A percentile compares a stretch with the other conserved stretches of the same genome.
Evolutionary conservation across 2,113 vertebrate species (phyloP).

Genomic region (Microtus ochrogaster): DNA sequence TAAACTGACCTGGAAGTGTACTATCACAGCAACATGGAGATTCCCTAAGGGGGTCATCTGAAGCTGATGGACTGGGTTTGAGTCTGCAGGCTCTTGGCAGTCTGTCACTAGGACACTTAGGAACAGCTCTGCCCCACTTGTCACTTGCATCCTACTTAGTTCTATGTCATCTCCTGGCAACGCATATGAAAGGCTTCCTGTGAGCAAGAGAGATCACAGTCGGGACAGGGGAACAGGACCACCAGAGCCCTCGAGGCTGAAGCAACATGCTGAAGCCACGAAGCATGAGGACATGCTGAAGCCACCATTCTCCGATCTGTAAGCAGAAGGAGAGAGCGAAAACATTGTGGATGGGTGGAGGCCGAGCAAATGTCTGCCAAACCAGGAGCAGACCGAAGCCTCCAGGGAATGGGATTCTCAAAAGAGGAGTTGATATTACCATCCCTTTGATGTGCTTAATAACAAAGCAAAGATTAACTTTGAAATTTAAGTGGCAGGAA

Average conservation of each 20-base stretch:
- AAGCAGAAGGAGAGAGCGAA: background rate
- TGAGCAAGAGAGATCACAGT: background rate
- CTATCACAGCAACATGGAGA: background rate
- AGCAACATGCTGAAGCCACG: background rate
- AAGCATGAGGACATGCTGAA: background rate
- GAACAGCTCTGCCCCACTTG: background rate
- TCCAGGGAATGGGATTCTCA: background rate
- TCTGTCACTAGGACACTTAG: background rate
- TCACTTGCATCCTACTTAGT: background rate
- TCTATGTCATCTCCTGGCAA: background rate
- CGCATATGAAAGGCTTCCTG: background rate
- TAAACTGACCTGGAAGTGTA: background rate
- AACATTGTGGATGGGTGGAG: background rate
- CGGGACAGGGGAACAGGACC: background rate
- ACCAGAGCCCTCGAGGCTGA: background rate
- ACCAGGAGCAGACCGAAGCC: background rate
- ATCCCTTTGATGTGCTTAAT: slow-evolving; percentile 32
- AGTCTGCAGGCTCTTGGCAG: background rate
- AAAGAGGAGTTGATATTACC: background rate
- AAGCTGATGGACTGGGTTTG: background rate
- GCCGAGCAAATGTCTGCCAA: background rate
- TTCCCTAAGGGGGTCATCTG: too few species aligned
- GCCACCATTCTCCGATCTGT: background rate
- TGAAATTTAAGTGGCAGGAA: slow-evolving; percentile 49
- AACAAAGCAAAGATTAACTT: slow-evolving; percentile 45